Evolutionary conservation across 2,797 vertebrate species (phyloP), one percentile per base, ranked within the genome.

Genomic region (Molossus molossus): DNA sequence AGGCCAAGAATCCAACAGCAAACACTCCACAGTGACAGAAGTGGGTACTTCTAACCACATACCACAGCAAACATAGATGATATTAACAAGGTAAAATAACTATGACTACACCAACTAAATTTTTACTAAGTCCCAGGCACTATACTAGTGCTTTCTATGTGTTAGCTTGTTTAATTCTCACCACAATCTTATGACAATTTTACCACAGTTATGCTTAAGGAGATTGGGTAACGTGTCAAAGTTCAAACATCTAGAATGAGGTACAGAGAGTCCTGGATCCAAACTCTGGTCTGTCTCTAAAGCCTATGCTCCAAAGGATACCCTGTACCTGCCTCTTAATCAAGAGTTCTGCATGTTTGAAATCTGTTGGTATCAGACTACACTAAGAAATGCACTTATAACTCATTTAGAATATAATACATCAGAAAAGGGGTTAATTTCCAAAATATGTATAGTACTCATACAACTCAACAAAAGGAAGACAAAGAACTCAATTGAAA

Each of bases 281-380:
- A 77, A 69, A 80, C 27, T 95, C 18, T 15, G 21, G 29, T 73
- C 72, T 69, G 62, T 83, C 33, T 82, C 15, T 48, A 87, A 87
- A 80, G 27, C 8, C n/a, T 57, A 62, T 55, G 18, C 57, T 91
- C 45, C 55, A 88, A 80, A 76, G 7, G 7, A 50, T 11, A 93
- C 1, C 7, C n/a, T 73, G 10, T 20, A 33, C 10, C 33, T 89
- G 64, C 29, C 18, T 76, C 85, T 53, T n/a, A 25, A 53, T 58
- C 37, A 75, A 92, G 23, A 84, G 62, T 60, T 90, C 33, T 80
- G 20, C 73, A 25, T 69, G 21, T 62, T 86, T 92, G 65, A 90
- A 92, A 95, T 76, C 67, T 58, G 5, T 58, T 81, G 13, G 70
- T n/a, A 89, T 62, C 50, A 37, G 21, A 89, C 65, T 86, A 72